phyloP scores from a whole-genome alignment of 2,888 invertebrate genomes.

The Stenotaenia linearis region DNA sequence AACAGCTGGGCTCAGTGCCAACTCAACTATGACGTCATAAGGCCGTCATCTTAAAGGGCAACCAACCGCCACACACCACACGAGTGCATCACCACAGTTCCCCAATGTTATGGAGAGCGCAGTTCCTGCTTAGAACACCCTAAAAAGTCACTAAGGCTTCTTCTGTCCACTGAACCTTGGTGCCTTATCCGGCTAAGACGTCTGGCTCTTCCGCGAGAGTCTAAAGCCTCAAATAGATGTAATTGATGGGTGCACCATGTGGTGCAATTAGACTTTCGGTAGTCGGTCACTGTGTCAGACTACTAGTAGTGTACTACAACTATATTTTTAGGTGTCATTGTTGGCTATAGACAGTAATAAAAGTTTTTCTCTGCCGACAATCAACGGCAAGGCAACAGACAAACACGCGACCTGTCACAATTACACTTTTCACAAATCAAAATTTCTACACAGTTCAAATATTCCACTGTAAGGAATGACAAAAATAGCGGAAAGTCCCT shows the following conservation, averaged over 20 bases:
- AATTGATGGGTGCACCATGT: not conserved
- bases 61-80: constrained; percentile 1
- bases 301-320: too few species aligned
- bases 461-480: not conserved
- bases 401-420: too few species aligned
- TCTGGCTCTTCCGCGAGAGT: not conserved
- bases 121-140: not conserved
- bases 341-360: too few species aligned
- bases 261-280: not conserved
- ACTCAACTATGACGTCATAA: constrained; percentile 3
- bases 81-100: constrained; percentile 7
- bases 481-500: not conserved
- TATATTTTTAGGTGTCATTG: too few species aligned
- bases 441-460: too few species aligned
- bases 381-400: too few species aligned
- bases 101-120: constrained; percentile 15
- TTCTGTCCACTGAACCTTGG: constrained; percentile 19
- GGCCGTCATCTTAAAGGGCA: constrained; percentile 24
- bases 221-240: not conserved
- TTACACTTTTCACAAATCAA: too few species aligned
- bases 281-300: not conserved
- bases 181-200: constrained; percentile 26
- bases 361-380: too few species aligned
- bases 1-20: not conserved
- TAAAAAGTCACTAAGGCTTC: not conserved